These are phyloP conservation scores for Drosophila suzukii DNA, from an alignment of 1,140 invertebrate species.

Conservation along the genomic window DNA sequence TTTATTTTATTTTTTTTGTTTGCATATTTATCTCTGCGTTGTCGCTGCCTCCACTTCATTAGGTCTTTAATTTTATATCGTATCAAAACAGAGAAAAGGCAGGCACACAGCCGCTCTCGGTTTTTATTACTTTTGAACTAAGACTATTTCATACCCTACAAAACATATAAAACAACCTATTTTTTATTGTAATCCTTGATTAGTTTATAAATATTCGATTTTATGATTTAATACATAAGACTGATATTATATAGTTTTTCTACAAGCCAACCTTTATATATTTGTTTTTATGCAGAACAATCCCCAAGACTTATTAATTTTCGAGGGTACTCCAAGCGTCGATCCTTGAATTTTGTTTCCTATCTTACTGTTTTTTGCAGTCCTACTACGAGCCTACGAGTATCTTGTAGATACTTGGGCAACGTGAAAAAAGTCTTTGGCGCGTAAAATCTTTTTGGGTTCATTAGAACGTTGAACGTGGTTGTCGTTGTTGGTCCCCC, in stretches of 20 bases:
- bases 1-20: conserved; percentile 24
- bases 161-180: too few species aligned
- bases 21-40: conserved; percentile 79
- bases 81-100: conserved; percentile 75
- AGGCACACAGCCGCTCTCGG: conserved; percentile 21
- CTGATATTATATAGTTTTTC: too few species aligned
- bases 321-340: background rate
- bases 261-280: too few species aligned
- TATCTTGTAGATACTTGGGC: conserved; percentile 50
- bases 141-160: conserved; percentile 12
- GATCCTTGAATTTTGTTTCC: background rate
- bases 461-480: conserved; percentile 81
- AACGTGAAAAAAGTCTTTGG: conserved; percentile 76
- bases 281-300: too few species aligned
- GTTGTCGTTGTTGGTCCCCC: conserved; percentile 17
- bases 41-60: conserved; percentile 80
- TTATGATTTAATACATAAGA: too few species aligned
- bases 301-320: too few species aligned
- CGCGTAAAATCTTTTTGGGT: conserved; percentile 80
- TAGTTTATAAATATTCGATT: too few species aligned
- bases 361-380: conserved; percentile 42
- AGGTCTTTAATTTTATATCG: conserved; percentile 82
- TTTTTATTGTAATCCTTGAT: too few species aligned
- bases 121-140: background rate
- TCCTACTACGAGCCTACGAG: conserved; percentile 34